Evolutionary conservation across 2,888 invertebrate species (phyloP).

Genomic region (Cloeon dipterum): DNA sequence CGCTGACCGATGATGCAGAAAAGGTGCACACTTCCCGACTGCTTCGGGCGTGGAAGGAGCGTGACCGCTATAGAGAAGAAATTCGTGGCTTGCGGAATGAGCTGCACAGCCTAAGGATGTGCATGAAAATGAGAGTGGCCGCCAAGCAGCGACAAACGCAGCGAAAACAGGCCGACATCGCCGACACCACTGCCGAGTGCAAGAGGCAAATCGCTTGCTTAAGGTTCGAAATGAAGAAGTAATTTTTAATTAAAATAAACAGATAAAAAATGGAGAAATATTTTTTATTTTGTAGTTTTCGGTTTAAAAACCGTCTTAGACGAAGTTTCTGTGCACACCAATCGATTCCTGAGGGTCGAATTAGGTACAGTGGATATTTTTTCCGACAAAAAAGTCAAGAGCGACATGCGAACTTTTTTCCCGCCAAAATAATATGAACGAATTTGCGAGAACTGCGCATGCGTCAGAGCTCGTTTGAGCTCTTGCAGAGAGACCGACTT

Average conservation of each 20-base stretch:
- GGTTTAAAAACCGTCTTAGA: no score
- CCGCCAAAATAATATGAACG: no score
- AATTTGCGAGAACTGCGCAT: no score
- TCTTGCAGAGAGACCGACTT: no score
- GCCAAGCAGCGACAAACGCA: not conserved
- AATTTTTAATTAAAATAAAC: not conserved
- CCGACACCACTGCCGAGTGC: not conserved
- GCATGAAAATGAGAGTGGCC: not conserved
- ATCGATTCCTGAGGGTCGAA: no score
- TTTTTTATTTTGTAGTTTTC: no score
- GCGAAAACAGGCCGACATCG: not conserved
- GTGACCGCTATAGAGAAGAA: not conserved
- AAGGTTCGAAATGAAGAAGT: not conserved
- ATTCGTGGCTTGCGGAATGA: constrained; percentile 1
- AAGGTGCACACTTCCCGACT: not conserved
- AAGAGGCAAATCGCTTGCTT: not conserved
- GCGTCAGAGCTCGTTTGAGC: no score
- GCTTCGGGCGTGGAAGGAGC: not conserved
- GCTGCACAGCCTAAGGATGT: not conserved
- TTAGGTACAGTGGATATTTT: no score
- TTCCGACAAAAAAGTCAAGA: no score
- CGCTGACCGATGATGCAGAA: not conserved
- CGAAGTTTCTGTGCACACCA: no score
- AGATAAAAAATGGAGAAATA: no score
- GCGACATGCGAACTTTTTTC: no score